Evolutionary conservation across 2,888 invertebrate genomes (phyloP).

Genomic region (Phlogophora meticulosa): DNA sequence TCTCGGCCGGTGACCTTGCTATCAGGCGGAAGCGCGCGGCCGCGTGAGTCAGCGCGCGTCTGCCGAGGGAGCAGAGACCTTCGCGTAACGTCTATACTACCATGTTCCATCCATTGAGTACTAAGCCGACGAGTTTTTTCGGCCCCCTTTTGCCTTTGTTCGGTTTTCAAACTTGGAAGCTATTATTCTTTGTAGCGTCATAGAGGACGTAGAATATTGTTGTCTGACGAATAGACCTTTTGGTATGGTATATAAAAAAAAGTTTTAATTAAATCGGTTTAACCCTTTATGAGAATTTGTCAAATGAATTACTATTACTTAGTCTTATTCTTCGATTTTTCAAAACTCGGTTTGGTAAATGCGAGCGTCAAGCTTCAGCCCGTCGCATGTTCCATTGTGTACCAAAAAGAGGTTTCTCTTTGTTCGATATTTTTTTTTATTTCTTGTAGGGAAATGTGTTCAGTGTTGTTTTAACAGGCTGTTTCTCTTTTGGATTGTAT

Average conservation of each 20-base stretch:
- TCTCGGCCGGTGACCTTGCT: slow-evolving; percentile 90
- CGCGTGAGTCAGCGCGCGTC: slow-evolving; percentile 88
- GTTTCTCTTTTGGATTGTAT: slow-evolving; percentile 37
- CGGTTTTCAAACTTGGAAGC: slow-evolving; percentile 55
- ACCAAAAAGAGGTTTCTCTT: slow-evolving; percentile 66
- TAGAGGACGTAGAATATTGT: slow-evolving; percentile 52
- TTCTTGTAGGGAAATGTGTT: slow-evolving; percentile 58
- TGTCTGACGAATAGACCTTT: slow-evolving; percentile 13
- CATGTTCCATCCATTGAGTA: slow-evolving; percentile 64
- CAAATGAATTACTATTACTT: slow-evolving; percentile 21
- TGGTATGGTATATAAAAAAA: neutral
- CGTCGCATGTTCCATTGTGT: slow-evolving; percentile 67
- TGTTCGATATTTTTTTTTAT: slow-evolving; percentile 58
- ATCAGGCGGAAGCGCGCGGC: slow-evolving; percentile 90
- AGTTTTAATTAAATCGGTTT: neutral
- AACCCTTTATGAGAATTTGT: slow-evolving; percentile 5
- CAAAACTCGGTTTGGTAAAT: slow-evolving; percentile 39
- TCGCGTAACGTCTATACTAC: slow-evolving; percentile 75
- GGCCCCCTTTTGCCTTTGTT: slow-evolving; percentile 66
- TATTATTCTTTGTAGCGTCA: slow-evolving; percentile 62
- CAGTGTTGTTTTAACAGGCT: slow-evolving; percentile 61
- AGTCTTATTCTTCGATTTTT: slow-evolving; percentile 13
- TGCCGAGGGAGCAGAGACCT: slow-evolving; percentile 87
- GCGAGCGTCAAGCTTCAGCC: slow-evolving; percentile 50
- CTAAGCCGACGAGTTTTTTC: slow-evolving; percentile 51